These are phyloP conservation scores for Brachyhypopomus gauderio DNA, from an alignment of 2,113 vertebrate genomes.

Conservation along the genomic window DNA sequence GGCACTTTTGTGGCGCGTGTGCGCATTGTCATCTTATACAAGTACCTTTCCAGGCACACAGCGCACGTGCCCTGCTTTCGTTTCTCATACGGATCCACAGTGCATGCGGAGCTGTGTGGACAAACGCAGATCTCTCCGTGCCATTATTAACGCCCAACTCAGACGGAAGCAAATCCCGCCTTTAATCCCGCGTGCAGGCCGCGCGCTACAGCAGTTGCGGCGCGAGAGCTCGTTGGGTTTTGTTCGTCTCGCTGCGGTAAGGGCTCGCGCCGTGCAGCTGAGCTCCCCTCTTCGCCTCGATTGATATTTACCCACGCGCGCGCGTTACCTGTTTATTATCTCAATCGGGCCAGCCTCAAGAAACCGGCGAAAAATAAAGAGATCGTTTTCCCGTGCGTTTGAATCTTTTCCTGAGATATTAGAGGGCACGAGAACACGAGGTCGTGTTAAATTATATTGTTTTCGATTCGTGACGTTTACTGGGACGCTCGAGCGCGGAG, in stretches of 20 bases:
- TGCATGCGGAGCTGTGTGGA: neutral
- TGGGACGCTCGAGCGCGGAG: slow-evolving; percentile 73
- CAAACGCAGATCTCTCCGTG: neutral
- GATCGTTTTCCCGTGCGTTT: slow-evolving; percentile 57
- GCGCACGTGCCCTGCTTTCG: neutral
- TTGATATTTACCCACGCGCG: neutral
- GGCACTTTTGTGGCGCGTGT: neutral
- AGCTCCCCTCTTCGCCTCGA: neutral
- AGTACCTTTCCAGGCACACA: too few relatives aligned
- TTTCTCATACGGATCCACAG: neutral
- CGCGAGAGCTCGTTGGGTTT: too few relatives aligned
- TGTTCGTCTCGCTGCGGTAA: neutral
- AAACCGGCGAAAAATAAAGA: slow-evolving; percentile 39
- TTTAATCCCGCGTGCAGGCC: too few relatives aligned
- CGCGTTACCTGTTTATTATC: neutral
- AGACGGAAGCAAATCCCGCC: too few relatives aligned
- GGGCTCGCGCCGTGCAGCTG: neutral
- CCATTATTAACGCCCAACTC: neutral
- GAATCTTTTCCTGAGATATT: slow-evolving; percentile 67
- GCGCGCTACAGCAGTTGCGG: too few relatives aligned
- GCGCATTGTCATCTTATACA: neutral
- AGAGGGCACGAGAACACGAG: slow-evolving; percentile 70
- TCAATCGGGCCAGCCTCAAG: neutral
- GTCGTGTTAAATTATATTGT: slow-evolving; percentile 76
- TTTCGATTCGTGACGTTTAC: slow-evolving; percentile 79